Evolutionary conservation across 2,888 invertebrate species (phyloP).

Genomic region (Lasiommata megera): DNA sequence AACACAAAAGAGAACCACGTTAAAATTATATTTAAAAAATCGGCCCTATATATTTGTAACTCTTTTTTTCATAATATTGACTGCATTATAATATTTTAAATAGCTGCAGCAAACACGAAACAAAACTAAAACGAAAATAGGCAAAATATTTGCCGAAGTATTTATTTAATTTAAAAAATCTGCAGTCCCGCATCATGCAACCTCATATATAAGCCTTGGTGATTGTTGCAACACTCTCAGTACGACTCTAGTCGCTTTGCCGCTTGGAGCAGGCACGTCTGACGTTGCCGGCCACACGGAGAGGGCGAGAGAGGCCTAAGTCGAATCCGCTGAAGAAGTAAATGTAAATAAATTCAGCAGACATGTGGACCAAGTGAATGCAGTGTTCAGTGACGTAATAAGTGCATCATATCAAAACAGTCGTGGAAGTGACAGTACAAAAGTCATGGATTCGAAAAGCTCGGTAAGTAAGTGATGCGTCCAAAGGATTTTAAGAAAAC

Average conservation of each 20-base stretch:
- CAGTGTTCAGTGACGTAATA: slow-evolving; percentile 76
- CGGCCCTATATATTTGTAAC: too few species aligned
- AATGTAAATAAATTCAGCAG: slow-evolving; percentile 49
- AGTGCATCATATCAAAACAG: slow-evolving; percentile 50
- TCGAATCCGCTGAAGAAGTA: slow-evolving; percentile 46
- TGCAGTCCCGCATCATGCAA: slow-evolving; percentile 43
- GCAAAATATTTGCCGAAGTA: background rate
- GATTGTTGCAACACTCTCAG: slow-evolving; percentile 78
- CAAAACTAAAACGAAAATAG: background rate
- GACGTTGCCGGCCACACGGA: slow-evolving; percentile 75
- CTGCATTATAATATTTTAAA: too few species aligned
- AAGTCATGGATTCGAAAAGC: slow-evolving; percentile 74
- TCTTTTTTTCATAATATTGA: too few species aligned
- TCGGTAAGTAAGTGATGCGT: slow-evolving; percentile 66
- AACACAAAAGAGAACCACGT: too few species aligned
- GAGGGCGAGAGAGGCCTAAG: slow-evolving; percentile 78
- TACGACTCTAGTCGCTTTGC: slow-evolving; percentile 83
- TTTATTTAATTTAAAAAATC: background rate
- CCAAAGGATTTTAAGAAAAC: background rate
- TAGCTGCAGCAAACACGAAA: too few species aligned
- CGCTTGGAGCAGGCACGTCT: slow-evolving; percentile 75
- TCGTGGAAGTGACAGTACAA: slow-evolving; percentile 49
- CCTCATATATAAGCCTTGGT: slow-evolving; percentile 77
- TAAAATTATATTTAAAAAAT: too few species aligned
- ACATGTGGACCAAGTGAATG: slow-evolving; percentile 77